Conservation (phyloP, 2,888 invertebrate genomes). For the Drosophila neutralis region DNA sequence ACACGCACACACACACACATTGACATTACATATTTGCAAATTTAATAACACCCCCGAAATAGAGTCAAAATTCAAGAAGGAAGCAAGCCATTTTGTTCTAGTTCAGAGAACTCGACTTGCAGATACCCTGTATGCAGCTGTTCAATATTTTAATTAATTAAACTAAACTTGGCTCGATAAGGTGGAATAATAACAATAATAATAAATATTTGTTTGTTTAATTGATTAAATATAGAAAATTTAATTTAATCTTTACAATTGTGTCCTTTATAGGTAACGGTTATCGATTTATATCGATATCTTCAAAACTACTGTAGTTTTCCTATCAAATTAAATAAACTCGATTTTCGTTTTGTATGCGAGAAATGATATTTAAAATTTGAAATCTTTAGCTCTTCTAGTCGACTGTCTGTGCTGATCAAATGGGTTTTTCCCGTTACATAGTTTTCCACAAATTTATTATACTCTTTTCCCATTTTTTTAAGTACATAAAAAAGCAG, state of each 20-base stretch:
- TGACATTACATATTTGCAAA: constrained; percentile 68
- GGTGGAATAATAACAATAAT: no score
- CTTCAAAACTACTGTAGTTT: no score
- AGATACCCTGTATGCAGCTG: background rate
- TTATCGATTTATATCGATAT: background rate
- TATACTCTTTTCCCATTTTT: background rate
- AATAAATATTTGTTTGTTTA: no score
- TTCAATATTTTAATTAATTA: background rate
- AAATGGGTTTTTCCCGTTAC: background rate
- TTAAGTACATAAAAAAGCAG: background rate
- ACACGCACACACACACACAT: background rate
- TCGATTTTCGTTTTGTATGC: no score
- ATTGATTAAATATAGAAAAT: no score
- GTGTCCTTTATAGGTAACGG: background rate
- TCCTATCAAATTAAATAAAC: no score
- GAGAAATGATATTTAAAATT: background rate
- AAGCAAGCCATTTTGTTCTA: background rate
- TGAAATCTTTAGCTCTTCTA: background rate
- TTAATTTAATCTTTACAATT: background rate
- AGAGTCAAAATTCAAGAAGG: constrained; percentile 3
- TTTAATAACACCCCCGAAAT: constrained; percentile 59
- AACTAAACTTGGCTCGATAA: no score
- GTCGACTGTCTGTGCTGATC: background rate
- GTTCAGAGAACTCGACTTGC: background rate
- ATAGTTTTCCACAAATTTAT: background rate